Percentiles rank a stretch among this genome's conserved stretches.
phyloP scores from a whole-genome alignment of 2,888 invertebrate genomes.

The Drosophila pseudotakahashii region DNA sequence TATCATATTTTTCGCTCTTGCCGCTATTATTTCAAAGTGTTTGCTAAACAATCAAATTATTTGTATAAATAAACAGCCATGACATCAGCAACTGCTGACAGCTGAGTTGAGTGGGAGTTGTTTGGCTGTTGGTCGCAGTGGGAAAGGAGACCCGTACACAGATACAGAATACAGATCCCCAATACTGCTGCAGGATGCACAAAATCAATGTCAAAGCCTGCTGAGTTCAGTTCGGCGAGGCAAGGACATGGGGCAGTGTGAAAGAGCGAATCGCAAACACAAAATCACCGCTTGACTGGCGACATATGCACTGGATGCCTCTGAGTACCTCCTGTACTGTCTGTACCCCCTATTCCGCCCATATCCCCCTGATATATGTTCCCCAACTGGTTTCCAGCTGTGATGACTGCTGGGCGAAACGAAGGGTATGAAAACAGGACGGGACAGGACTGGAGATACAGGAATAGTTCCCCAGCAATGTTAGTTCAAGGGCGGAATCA shows the following conservation, averaged over 20 bases:
- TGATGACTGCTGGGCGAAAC: conserved; percentile 31
- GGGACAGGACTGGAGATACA: conserved; percentile 22
- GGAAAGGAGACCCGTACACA: conserved; percentile 4
- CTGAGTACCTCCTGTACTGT: background rate
- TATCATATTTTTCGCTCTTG: background rate
- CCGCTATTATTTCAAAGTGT: background rate
- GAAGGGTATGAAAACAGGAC: conserved; percentile 11
- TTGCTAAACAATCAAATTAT: conserved; percentile 26
- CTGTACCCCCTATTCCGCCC: conserved; percentile 1
- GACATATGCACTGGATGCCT: conserved; percentile 58
- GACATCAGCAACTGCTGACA: conserved; percentile 66
- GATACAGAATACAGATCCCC: conserved; percentile 6
- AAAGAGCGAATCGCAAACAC: conserved; percentile 28
- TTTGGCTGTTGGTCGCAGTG: conserved; percentile 21
- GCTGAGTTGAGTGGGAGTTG: conserved; percentile 44
- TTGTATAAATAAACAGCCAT: conserved; percentile 44
- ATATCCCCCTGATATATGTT: background rate
- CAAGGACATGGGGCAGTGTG: conserved; percentile 64
- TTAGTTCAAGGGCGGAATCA: conserved; percentile 57
- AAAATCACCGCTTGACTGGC: conserved; percentile 62
- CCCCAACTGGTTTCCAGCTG: conserved; percentile 75
- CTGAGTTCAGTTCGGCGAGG: conserved; percentile 46
- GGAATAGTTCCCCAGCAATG: conserved; percentile 44
- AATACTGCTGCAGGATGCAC: conserved; percentile 30
- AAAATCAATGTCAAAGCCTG: conserved; percentile 76